Conservation (phyloP, 1,140 invertebrate genomes). For the Formica exsecta region DNA sequence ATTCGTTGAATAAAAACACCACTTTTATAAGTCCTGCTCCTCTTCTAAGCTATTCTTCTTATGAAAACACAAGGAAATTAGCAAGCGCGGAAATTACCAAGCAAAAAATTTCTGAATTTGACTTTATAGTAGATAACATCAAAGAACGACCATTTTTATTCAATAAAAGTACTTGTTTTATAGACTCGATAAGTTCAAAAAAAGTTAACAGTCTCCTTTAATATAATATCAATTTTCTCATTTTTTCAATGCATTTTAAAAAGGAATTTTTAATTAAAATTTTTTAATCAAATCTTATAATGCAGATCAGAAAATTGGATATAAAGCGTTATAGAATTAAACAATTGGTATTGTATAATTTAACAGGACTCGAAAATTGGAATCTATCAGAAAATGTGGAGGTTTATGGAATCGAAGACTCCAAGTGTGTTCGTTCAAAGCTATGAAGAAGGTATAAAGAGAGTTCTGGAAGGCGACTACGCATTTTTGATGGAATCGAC, state of each 20-base stretch:
- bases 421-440: conserved; percentile 94
- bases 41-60: background rate
- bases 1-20: conserved; percentile 16
- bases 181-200: background rate
- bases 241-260: background rate
- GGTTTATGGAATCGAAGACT: conserved; percentile 95
- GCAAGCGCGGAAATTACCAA: background rate
- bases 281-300: background rate
- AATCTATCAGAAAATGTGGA: conserved; percentile 99
- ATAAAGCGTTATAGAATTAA: background rate
- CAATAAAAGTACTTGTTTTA: background rate
- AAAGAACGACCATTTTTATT: background rate
- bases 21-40: background rate
- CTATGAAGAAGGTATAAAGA: conserved; percentile 95
- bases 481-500: conserved; percentile 99
- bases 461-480: conserved; percentile 96
- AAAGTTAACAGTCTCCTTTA: background rate
- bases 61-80: conserved; percentile 5
- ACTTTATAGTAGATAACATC: background rate
- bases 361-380: conserved; percentile 96
- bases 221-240: background rate
- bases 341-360: background rate
- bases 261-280: conserved; percentile 1
- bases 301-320: background rate
- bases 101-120: conserved; percentile 37